A percentile compares a stretch with the other conserved stretches of the same genome.
Evolutionary conservation across 2,797 vertebrate genomes (phyloP).

Genomic region (Cossypha polioptera): DNA sequence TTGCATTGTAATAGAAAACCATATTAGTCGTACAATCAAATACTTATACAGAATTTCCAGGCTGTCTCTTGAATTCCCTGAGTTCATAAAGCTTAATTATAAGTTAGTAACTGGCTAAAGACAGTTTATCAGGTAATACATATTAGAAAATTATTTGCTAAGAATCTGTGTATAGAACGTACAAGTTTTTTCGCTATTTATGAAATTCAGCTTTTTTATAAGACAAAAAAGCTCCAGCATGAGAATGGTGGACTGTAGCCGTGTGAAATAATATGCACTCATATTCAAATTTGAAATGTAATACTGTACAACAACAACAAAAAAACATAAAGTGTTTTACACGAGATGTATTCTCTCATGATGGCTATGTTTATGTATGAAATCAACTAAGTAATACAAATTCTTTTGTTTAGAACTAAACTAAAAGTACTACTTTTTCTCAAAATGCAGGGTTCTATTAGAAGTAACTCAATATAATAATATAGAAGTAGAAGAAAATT

Average conservation of each 20-base stretch:
- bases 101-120: neutral
- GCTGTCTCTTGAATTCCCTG: neutral
- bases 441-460: neutral
- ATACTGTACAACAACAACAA: neutral
- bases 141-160: neutral
- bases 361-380: neutral
- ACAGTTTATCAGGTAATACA: neutral
- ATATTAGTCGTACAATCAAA: neutral
- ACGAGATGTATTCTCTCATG: neutral
- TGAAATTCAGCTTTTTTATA: neutral
- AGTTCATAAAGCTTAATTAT: neutral
- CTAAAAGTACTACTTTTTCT: neutral
- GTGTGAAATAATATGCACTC: neutral
- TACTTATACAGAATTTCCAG: neutral
- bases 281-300: neutral
- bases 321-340: neutral
- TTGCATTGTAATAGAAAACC: neutral
- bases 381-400: neutral
- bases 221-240: neutral
- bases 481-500: neutral
- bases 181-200: neutral
- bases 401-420: neutral
- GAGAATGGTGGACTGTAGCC: neutral
- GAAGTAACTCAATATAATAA: neutral
- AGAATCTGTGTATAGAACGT: neutral